phyloP scores from a whole-genome alignment of 1,140 invertebrate species.

The Limonius californicus region DNA sequence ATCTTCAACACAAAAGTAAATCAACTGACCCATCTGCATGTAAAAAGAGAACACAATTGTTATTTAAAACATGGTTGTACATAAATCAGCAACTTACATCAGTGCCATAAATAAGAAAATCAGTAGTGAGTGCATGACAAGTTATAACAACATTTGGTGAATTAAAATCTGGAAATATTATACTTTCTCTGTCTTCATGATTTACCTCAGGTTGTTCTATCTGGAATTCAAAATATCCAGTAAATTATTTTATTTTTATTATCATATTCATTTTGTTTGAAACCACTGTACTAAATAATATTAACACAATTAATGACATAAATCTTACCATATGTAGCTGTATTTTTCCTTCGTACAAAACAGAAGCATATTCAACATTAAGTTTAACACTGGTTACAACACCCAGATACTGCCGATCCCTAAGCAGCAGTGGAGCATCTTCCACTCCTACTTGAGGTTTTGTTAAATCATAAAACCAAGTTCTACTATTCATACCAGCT shows the following conservation, averaged over 20 bases:
- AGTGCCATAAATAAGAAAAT: conserved; percentile 92
- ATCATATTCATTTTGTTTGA: too few species aligned
- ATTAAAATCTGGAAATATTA: conserved; percentile 77
- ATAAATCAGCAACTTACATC: conserved; percentile 68
- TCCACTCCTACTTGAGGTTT: conserved; percentile 44
- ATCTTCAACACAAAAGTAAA: conserved; percentile 88
- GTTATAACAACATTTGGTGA: conserved; percentile 71
- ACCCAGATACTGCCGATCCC: conserved; percentile 81
- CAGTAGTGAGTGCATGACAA: conserved; percentile 81
- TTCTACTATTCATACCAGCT: conserved; percentile 87
- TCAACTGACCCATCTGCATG: conserved; percentile 79
- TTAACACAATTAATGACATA: too few species aligned
- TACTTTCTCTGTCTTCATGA: conserved; percentile 72
- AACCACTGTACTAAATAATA: too few species aligned
- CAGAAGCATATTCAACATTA: conserved; percentile 84
- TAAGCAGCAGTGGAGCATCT: conserved; percentile 48
- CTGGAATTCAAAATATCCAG: conserved; percentile 50
- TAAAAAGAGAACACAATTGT: too few species aligned
- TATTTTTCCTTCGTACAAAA: conserved; percentile 80
- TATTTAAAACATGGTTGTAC: too few species aligned
- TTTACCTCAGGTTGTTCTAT: conserved; percentile 64
- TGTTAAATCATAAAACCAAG: conserved; percentile 85
- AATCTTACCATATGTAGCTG: conserved; percentile 88
- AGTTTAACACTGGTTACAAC: conserved; percentile 70
- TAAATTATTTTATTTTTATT: too few species aligned